Evolutionary conservation across 2,888 invertebrate species (phyloP).

Genomic region (Mesoligia furuncula): DNA sequence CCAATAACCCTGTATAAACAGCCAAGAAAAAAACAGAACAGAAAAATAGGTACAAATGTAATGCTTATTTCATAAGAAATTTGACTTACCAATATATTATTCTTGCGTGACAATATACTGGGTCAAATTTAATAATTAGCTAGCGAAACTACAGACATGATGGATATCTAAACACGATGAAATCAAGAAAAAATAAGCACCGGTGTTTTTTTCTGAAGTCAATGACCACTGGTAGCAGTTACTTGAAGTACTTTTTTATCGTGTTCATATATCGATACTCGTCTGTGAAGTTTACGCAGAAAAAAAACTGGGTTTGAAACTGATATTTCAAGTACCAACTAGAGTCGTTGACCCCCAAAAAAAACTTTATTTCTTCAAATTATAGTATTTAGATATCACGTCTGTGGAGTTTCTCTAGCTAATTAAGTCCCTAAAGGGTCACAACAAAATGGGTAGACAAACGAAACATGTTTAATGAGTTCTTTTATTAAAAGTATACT

Average conservation of each 20-base stretch:
- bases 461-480: constrained; percentile 41
- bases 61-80: too few relatives aligned
- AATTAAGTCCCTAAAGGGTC: background rate
- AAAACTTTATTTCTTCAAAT: too few relatives aligned
- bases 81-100: background rate
- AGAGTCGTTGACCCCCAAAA: too few relatives aligned
- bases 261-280: too few relatives aligned
- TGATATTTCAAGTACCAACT: too few relatives aligned
- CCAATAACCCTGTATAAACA: too few relatives aligned
- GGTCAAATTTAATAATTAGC: background rate
- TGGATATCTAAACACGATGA: background rate
- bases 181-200: background rate
- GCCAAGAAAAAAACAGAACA: too few relatives aligned
- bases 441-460: constrained; percentile 6
- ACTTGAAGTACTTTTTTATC: too few relatives aligned
- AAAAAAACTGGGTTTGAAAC: too few relatives aligned
- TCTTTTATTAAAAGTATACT: constrained; percentile 56
- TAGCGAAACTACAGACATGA: background rate
- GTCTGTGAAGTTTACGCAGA: too few relatives aligned
- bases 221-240: background rate
- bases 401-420: background rate
- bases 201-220: background rate
- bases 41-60: too few relatives aligned
- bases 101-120: background rate
- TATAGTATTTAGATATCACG: background rate